These are phyloP conservation scores for Rhagoletis zephyria DNA, from an alignment of 1,140 invertebrate species.

Conservation along the genomic window DNA sequence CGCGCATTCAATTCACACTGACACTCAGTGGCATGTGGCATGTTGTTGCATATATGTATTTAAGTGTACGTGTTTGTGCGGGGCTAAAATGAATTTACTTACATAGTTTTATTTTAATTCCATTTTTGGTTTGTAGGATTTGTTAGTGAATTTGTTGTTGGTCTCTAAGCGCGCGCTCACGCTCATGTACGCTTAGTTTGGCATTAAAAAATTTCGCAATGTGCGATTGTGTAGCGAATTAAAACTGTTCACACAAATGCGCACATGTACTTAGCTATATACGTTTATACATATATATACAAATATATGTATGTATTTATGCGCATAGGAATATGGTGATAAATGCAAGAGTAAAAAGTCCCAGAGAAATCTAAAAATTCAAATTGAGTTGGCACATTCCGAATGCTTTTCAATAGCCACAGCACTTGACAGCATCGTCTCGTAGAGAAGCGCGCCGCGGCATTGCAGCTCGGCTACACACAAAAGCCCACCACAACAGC, in stretches of 20 bases:
- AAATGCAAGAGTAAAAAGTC: not conserved
- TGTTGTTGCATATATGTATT: not conserved
- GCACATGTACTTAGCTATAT: not conserved
- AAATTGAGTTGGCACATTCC: slow-evolving; percentile 50
- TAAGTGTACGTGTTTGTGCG: no score
- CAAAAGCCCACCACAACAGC: slow-evolving; percentile 37
- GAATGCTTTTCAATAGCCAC: not conserved
- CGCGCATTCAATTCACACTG: slow-evolving; percentile 2
- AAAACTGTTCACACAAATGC: not conserved
- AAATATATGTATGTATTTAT: not conserved
- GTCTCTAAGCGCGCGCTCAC: not conserved
- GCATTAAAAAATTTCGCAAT: slow-evolving; percentile 3
- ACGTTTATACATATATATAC: not conserved
- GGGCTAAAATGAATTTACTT: slow-evolving; percentile 26
- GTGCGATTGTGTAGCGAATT: slow-evolving; percentile 25
- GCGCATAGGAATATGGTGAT: no score
- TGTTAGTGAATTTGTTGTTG: not conserved
- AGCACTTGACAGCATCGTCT: not conserved
- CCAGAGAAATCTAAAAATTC: slow-evolving; percentile 18
- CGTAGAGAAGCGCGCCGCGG: not conserved
- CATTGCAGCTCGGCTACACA: not conserved
- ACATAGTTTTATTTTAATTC: slow-evolving; percentile 44
- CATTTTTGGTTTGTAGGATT: slow-evolving; percentile 26
- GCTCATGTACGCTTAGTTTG: not conserved
- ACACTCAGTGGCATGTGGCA: not conserved